Percentiles rank a stretch among this genome's conserved stretches.
These are phyloP conservation scores for Hymenochirus boettgeri DNA, from an alignment of 2,113 vertebrate species.

Conservation along the genomic window DNA sequence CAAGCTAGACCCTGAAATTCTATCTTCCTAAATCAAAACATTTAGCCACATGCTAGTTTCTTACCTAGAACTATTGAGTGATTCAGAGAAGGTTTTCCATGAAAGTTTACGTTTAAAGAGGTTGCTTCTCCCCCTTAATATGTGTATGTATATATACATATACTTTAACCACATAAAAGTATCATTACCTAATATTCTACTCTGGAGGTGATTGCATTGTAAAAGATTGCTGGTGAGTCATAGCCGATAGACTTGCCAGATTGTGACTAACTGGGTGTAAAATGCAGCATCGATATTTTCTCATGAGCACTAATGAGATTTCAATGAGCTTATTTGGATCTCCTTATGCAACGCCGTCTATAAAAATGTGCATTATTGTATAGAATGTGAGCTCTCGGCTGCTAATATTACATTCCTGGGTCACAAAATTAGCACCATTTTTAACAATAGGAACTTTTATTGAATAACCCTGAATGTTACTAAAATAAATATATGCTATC, in stretches of 20 bases:
- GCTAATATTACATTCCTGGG: not conserved
- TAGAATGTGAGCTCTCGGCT: not conserved
- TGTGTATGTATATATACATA: too few relatives aligned
- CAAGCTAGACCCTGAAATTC: constrained; percentile 62
- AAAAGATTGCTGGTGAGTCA: constrained; percentile 58
- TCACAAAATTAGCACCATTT: too few relatives aligned
- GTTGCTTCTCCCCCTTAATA: constrained; percentile 43
- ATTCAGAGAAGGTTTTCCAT: constrained; percentile 63
- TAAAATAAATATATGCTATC: too few relatives aligned
- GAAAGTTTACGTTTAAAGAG: constrained; percentile 60
- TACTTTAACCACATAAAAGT: constrained; percentile 59
- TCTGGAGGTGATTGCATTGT: constrained; percentile 60
- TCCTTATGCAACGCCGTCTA: not conserved
- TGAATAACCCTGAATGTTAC: too few relatives aligned
- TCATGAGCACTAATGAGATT: constrained; percentile 57
- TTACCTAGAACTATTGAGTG: constrained; percentile 51
- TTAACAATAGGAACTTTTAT: too few relatives aligned
- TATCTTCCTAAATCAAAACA: constrained; percentile 65
- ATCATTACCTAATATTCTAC: constrained; percentile 57
- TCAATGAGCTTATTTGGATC: constrained; percentile 41
- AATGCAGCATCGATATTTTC: constrained; percentile 56
- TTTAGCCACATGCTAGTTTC: constrained; percentile 64
- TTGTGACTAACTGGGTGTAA: constrained; percentile 56
- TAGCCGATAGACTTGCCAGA: constrained; percentile 51
- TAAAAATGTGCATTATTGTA: not conserved